Evolutionary conservation across 2,113 vertebrate genomes (phyloP).

Genomic region (Thermophis baileyi): DNA sequence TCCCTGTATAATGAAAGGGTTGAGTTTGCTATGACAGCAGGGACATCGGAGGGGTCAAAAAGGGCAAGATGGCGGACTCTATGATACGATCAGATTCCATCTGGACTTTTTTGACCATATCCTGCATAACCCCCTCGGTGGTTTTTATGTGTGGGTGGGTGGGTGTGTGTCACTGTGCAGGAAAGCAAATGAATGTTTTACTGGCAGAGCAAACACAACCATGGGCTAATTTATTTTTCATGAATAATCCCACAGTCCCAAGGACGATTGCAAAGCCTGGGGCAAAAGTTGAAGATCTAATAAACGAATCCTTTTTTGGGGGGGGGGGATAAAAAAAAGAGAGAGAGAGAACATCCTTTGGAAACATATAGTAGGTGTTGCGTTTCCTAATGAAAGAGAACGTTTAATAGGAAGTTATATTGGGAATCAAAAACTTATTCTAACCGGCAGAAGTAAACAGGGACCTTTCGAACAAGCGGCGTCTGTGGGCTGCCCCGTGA

Average conservation of each 20-base stretch:
- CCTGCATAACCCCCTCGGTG: not conserved
- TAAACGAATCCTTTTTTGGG: slow-evolving; percentile 37
- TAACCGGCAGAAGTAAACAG: slow-evolving; percentile 56
- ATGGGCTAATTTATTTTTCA: slow-evolving; percentile 53
- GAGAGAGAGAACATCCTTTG: slow-evolving; percentile 45
- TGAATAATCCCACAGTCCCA: slow-evolving; percentile 60
- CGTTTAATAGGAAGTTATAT: slow-evolving; percentile 66
- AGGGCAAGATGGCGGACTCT: not conserved
- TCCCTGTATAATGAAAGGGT: not conserved
- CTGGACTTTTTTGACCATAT: not conserved
- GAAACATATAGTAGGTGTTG: slow-evolving; percentile 56
- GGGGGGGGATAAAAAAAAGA: slow-evolving; percentile 43
- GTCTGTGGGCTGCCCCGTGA: slow-evolving; percentile 57
- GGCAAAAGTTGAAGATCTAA: slow-evolving; percentile 67
- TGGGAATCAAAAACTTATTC: slow-evolving; percentile 65
- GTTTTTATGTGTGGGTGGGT: not conserved
- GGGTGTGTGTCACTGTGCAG: not conserved
- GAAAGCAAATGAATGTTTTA: slow-evolving; percentile 28
- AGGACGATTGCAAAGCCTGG: slow-evolving; percentile 58
- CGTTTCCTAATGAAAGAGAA: slow-evolving; percentile 58
- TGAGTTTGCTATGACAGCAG: not conserved
- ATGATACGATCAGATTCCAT: too few species aligned
- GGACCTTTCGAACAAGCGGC: slow-evolving; percentile 59
- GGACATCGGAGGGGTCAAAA: rapidly evolving
- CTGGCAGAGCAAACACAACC: slow-evolving; percentile 34